These are phyloP conservation scores for Thaleichthys pacificus DNA, from an alignment of 2,797 vertebrate species.

Conservation along the genomic window DNA sequence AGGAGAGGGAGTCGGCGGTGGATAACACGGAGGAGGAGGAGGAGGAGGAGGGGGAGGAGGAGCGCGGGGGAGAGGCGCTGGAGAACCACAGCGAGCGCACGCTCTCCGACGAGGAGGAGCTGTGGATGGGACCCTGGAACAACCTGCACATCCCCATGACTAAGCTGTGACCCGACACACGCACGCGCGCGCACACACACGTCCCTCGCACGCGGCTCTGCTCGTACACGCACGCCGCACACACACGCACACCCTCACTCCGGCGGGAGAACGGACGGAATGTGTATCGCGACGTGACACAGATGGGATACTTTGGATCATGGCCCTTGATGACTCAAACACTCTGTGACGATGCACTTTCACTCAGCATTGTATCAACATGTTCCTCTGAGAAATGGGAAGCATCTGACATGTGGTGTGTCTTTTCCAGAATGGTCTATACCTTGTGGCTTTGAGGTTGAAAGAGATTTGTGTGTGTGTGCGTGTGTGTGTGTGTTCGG, in stretches of 20 bases:
- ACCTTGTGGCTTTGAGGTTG: not conserved
- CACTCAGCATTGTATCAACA: not conserved
- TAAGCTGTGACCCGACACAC: too few species aligned
- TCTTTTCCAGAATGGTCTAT: not conserved
- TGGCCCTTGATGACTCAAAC: not conserved
- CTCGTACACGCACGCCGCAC: not conserved
- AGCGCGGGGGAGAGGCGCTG: slow-evolving; percentile 70
- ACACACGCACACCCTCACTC: not conserved
- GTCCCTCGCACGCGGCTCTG: not conserved
- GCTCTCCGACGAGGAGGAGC: slow-evolving; percentile 91
- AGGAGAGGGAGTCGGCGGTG: slow-evolving; percentile 75
- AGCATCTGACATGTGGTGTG: not conserved
- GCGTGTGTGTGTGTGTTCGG: not conserved
- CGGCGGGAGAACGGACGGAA: not conserved
- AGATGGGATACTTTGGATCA: not conserved
- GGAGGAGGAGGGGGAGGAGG: slow-evolving; percentile 69
- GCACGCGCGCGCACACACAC: not conserved
- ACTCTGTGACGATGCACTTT: not conserved
- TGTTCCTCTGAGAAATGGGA: not conserved
- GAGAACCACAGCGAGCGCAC: slow-evolving; percentile 86
- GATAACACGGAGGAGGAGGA: slow-evolving; percentile 57
- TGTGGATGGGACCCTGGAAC: slow-evolving; percentile 99
- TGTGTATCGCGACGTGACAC: not conserved
- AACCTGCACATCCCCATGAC: slow-evolving; percentile 46
- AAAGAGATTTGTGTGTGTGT: not conserved